Evolutionary conservation across 2,888 invertebrate genomes (phyloP), one percentile per base, ranked within the genome.

Genomic region (Lepidocyrtoides sp.): DNA sequence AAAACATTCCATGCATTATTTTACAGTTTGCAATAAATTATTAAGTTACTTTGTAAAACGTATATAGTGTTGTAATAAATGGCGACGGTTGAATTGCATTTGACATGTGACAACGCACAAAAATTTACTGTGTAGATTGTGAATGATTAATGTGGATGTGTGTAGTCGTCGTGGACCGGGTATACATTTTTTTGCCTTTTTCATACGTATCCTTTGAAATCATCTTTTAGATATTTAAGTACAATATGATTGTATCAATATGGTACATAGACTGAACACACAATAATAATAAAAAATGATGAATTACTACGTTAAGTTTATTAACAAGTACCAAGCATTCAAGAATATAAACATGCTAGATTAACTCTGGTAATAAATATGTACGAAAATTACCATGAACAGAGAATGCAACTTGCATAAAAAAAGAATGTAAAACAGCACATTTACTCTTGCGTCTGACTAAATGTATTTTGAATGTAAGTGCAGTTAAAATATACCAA

Each of bases 11-110:
- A 77, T 17, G 77, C 29, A 32, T 77, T 77, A 48, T 29, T 29
- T 26, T 77, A 77, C 51, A 17, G 32, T 57, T 48, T 7, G 12
- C 44, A 48, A 10, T 48, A 48, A 48, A 2, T 51, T 26, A 17
- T 72, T 41, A 44, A 44, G 69, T 20, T 72, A 23, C 41, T 72
- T 20, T 41, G 41, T 44, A 60, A 72, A 44, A 48, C 10, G n/a
- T 32, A 14, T 75, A 51, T 17, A 20, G 2, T 75, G n/a, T n/a
- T n/a, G 41, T 75, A 77, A 51, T 77, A 51, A 51, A 51, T 77
- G 72, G 72, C 44, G 89, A 89, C 82, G 82, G 89, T 57, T 89
- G 72, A 82, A 72, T 82, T 89, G 29, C 82, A 72, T 54, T 32
- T 48, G 77, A 77, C 77, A 48, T 20, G 69, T 36, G 69, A 81